Base-by-base conservation (phyloP, 2,113 vertebrate genomes). In the Oreochromis aureus region DNA sequence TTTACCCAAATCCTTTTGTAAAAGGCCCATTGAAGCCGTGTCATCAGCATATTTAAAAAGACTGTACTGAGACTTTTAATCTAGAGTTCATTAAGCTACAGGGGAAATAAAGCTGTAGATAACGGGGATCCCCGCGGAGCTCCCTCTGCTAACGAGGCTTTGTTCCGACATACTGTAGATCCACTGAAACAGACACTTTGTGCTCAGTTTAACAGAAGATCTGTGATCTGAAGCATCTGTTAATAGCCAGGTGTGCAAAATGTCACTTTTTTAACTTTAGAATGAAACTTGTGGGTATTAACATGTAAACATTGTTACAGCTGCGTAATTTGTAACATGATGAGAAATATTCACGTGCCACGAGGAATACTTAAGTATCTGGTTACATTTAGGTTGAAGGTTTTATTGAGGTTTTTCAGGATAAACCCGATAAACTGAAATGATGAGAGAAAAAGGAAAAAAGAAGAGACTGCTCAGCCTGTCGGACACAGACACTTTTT, bases 11-110 rank as follows among this genome's bases (percentile, higher is more conserved):
- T 53, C 22, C 24, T 66, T 71, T 79, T 69, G 19, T 61, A 36
- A 27, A 80, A 53, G 30, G 41, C 12, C 56, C 27, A 53, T 22
- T 32, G 51, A 89, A 85, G 27, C 79, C 22, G 8, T 51, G 59
- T 51, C 69, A 83, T 85, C 54, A 34, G 85, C 36, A 66, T 82
- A 84, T 69, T 89, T 66, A 73, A 73, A 86, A 58, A 51, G 39
- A 27, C 51, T 51, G 6, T 18, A 13, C 24, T 79, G 53, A 54
- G 73, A 78, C 46, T 53, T 78, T 53, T 34, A 78, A 84, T 44
- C 46, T 69, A 81, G 55, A 73, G 82, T 89, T 87, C 87, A 89
- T 80, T 82, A 87, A 85, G 85, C 69, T 80, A 87, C 79, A 55
- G 82, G 55, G 85, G 18, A 85, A 85, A 83, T 85, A 85, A 71